Evolutionary conservation across 2,113 vertebrate genomes (phyloP), one percentile per base, ranked within the genome.

Genomic region (Galemys pyrenaicus): DNA sequence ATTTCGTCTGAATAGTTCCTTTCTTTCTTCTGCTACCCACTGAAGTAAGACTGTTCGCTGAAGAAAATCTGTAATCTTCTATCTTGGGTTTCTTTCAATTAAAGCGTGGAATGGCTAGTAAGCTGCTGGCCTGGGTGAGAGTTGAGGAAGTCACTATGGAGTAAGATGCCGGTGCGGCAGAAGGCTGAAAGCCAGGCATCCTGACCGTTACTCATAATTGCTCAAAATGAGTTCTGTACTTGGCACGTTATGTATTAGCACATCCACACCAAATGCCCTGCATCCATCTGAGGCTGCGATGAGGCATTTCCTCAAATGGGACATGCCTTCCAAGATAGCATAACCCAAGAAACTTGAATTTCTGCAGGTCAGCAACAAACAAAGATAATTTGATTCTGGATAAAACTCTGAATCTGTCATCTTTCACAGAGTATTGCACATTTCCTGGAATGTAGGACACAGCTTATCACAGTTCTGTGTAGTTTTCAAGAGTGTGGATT

Each of bases 361-460:
- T 94, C 19, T 16, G 37, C 8, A 32, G 70, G 89, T 78, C 60
- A 78, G 89, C 86, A 87, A 77, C 82, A 95, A 95, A 96, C 83
- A 95, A 92, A 94, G 65, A 75, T 64, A 89, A 95, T 96, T 96
- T 71, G 32, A 77, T 89, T 94, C 96, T 93, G 65, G 75, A 70
- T 87, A 94, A 92, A 95, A 91, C 54, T 58, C 54, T 67, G 49
- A 88, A 87, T 89, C 89, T 95, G 51, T 93, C 89, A 62, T 89
- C 70, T 89, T 22, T 2, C 54, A 89, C 86, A 91, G 82, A 89
- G 65, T 28, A 70, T 64, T 95, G 41, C 44, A 58, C 80, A 85
- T 94, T 95, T 94, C 54, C 91, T 84, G 80, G 65, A 91, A 95
- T 78, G 46, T 85, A 87, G 87, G 91, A 24, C 92, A 81, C 60